These are phyloP conservation scores for Phyllopteryx taeniolatus DNA, from an alignment of 2,113 vertebrate species.

Conservation along the genomic window DNA sequence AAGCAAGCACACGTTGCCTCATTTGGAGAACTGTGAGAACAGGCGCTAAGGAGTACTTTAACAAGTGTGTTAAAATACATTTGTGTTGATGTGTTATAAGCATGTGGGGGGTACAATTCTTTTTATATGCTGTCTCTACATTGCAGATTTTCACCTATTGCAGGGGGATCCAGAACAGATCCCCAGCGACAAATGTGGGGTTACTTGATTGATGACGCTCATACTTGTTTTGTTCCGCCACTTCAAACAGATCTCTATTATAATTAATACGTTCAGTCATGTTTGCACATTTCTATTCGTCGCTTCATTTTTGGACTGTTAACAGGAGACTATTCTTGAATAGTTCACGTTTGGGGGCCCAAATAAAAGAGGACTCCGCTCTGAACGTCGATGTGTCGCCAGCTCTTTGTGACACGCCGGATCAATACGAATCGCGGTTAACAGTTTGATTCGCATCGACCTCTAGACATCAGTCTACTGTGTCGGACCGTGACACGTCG, in stretches of 20 bases:
- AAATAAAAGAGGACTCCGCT: slow-evolving; percentile 34
- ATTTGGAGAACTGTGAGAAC: too few species aligned
- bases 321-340: slow-evolving; percentile 14
- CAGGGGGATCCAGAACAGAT: too few species aligned
- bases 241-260: slow-evolving; percentile 62
- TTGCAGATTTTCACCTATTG: too few species aligned
- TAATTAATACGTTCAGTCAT: slow-evolving; percentile 61
- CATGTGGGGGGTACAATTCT: too few species aligned
- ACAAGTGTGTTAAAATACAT: too few species aligned
- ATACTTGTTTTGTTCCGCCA: slow-evolving; percentile 26
- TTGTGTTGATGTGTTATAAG: too few species aligned
- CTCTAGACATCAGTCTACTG: slow-evolving; percentile 32
- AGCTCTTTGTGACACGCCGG: slow-evolving; percentile 31
- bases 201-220: too few species aligned
- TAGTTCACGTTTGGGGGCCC: neutral
- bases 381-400: slow-evolving; percentile 38
- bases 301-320: slow-evolving; percentile 50
- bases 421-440: slow-evolving; percentile 59
- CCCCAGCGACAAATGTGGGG: too few species aligned
- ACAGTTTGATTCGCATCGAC: slow-evolving; percentile 50
- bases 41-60: too few species aligned
- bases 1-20: too few species aligned
- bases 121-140: too few species aligned
- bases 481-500: slow-evolving; percentile 23
- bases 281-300: slow-evolving; percentile 48